These are phyloP conservation scores for Pangasianodon hypophthalmus DNA, from an alignment of 2,113 vertebrate genomes.

Conservation along the genomic window DNA sequence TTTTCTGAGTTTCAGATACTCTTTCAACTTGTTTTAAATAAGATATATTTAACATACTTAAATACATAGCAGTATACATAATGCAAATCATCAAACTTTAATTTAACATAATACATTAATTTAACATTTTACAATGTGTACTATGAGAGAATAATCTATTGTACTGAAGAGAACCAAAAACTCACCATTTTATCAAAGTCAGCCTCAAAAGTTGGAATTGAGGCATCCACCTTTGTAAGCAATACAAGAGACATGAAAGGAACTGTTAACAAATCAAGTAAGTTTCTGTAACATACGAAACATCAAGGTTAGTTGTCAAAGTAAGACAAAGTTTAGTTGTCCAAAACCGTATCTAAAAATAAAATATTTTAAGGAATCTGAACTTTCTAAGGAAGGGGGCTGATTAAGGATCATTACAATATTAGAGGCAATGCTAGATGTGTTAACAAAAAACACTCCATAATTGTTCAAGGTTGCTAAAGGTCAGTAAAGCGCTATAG, in stretches of 20 bases:
- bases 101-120: neutral
- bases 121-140: neutral
- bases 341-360: constrained; percentile 4
- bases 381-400: constrained; percentile 36
- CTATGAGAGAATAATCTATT: constrained; percentile 23
- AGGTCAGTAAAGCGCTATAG: neutral
- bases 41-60: too few species aligned
- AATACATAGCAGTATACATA: neutral
- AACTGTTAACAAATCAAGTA: constrained; percentile 3
- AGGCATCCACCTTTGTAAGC: constrained; percentile 69
- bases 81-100: neutral
- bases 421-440: neutral
- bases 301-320: constrained; percentile 9
- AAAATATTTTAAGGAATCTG: constrained; percentile 18
- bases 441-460: neutral
- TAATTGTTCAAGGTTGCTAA: neutral
- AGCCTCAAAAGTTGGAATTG: constrained; percentile 74
- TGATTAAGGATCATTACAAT: constrained; percentile 31
- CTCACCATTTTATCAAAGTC: constrained; percentile 84
- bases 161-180: constrained; percentile 51
- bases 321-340: neutral
- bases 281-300: constrained; percentile 7
- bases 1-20: neutral
- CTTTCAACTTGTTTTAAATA: neutral
- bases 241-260: constrained; percentile 37